phyloP scores from a whole-genome alignment of 1,140 invertebrate genomes.

The Phocides pigmalion region DNA sequence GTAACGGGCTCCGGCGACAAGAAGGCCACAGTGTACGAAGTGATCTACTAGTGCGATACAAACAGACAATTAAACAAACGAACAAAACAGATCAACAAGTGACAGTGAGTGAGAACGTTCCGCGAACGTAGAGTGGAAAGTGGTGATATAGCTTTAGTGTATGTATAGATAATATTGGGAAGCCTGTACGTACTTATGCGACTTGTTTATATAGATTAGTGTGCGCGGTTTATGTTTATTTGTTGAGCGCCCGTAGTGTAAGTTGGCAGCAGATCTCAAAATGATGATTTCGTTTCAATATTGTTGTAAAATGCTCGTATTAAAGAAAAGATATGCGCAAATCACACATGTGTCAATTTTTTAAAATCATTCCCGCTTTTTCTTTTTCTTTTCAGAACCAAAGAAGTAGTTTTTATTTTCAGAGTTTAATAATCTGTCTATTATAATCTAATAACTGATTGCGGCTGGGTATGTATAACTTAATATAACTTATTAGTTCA shows the following conservation, averaged over 20 bases:
- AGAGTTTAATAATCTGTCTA: too few species aligned
- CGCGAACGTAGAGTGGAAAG: conserved; percentile 59
- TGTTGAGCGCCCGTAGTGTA: conserved; percentile 83
- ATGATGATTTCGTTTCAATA: conserved; percentile 82
- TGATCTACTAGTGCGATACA: conserved; percentile 90
- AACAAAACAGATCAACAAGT: conserved; percentile 67
- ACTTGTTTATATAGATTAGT: conserved; percentile 83
- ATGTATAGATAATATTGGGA: conserved; percentile 75
- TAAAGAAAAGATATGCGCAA: conserved; percentile 82
- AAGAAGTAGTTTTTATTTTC: too few species aligned
- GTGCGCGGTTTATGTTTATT: conserved; percentile 81
- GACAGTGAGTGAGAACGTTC: conserved; percentile 69
- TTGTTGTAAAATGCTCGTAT: conserved; percentile 84
- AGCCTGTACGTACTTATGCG: conserved; percentile 82
- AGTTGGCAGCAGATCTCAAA: conserved; percentile 83
- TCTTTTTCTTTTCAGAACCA: background rate
- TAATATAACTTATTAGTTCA: too few species aligned
- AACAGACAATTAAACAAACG: conserved; percentile 51
- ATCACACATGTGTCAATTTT: conserved; percentile 57
- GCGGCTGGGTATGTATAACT: too few species aligned
- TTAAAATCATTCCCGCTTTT: conserved; percentile 31
- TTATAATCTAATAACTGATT: too few species aligned
- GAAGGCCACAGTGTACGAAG: conserved; percentile 99
- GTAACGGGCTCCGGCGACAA: conserved; percentile 99
- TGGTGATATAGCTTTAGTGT: conserved; percentile 82